Evolutionary conservation across 1,140 invertebrate genomes (phyloP), one percentile per base, ranked within the genome.

Genomic region (Trialeurodes vaporariorum): DNA sequence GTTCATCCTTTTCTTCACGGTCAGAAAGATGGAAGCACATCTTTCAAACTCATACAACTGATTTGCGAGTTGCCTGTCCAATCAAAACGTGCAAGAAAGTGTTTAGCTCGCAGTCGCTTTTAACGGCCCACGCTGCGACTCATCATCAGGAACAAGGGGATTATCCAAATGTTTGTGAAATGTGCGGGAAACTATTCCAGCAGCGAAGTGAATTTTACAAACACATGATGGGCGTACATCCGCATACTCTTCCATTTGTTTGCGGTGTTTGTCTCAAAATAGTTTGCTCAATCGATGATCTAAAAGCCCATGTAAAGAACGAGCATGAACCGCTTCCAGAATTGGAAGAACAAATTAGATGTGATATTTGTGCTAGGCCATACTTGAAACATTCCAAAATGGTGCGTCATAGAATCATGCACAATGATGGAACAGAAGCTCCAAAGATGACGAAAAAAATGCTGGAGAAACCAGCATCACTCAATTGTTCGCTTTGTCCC

Each of bases 351-450:
- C 81, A 82, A 62, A 82, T 81, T 58, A 80, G 79, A 68, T 83
- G 82, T 69, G 81, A 83, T 72, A 78, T 83, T 62, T 83, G 82
- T 69, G 82, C 81, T 17, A 73, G 82, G 9, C 80, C 80, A 0
- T 83, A 83, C 61, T 80, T 81, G 0, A 83, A 83, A 68, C 79
- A 81, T 66, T 82, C 81, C 0, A 83, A 83, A 73, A 83, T 83
- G 81, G 78, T 79, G 0, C 73, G 81, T 27, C 82, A 83, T 65
- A 71, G 81, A 65, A 80, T 79, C 66, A 81, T 83, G 27, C 82
- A 83, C 65, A 72, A 71, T 59, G 66, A 71, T 34, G 69, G 69
- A 13, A 69, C 70, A 17, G 64, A 69, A 2, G 68, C 70, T 13
- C 67, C 70, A 25, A 65, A 64, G 24, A 59, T 64, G 25, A 60